A percentile compares a stretch with the other conserved stretches of the same genome.
These are phyloP conservation scores for Wasmannia auropunctata DNA, from an alignment of 1,140 invertebrate species.

Conservation along the genomic window DNA sequence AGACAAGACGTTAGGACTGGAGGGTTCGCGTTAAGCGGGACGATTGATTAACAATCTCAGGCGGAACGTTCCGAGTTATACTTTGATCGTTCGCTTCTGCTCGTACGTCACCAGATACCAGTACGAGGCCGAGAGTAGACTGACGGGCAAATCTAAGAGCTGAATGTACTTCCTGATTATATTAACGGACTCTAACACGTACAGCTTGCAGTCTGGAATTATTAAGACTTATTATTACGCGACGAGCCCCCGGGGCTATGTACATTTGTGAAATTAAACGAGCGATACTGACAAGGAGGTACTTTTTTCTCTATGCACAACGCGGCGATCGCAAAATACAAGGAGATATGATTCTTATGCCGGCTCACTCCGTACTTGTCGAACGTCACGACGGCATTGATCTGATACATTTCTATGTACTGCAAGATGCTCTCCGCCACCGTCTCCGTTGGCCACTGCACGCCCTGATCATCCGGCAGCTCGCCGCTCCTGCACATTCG, in stretches of 20 bases:
- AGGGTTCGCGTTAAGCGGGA: not conserved
- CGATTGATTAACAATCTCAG: conserved; percentile 27
- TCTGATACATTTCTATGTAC: conserved; percentile 90
- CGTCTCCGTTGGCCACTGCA: conserved; percentile 91
- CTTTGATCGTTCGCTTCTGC: conserved; percentile 80
- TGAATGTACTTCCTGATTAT: conserved; percentile 94
- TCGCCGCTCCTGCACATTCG: conserved; percentile 87
- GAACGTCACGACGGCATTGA: conserved; percentile 96
- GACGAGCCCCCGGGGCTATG: not conserved
- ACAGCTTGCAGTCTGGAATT: conserved; percentile 92
- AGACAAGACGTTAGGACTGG: not conserved
- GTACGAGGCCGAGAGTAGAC: conserved; percentile 90
- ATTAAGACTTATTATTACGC: conserved; percentile 11
- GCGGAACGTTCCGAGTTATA: conserved; percentile 70
- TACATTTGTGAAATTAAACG: not conserved
- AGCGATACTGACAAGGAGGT: conserved; percentile 87
- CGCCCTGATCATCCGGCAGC: conserved; percentile 91
- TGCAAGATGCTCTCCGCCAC: conserved; percentile 90
- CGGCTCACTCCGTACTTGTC: conserved; percentile 95
- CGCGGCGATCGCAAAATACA: conserved; percentile 92
- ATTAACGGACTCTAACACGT: conserved; percentile 93
- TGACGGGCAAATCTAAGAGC: conserved; percentile 93
- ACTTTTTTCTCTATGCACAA: conserved; percentile 91
- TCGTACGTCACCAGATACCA: conserved; percentile 88
- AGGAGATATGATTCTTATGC: conserved; percentile 95